These are phyloP conservation scores for Pentalonia nigronervosa DNA, from an alignment of 1,140 invertebrate species.

Conservation along the genomic window DNA sequence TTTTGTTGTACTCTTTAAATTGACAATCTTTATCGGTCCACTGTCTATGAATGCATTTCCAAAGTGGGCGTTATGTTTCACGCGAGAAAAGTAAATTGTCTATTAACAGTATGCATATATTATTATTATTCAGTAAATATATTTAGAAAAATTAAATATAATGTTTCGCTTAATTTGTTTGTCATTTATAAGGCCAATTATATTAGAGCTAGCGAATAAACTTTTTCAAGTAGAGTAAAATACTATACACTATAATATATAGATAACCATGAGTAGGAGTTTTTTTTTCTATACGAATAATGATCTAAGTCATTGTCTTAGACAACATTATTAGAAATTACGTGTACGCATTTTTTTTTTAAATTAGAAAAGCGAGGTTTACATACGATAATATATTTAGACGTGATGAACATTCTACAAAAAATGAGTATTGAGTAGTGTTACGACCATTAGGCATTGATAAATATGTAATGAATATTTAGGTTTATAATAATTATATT, in stretches of 20 bases:
- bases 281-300: too few species aligned
- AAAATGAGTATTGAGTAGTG: too few species aligned
- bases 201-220: not conserved
- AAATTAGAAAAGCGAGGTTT: not conserved
- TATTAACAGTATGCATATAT: not conserved
- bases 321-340: not conserved
- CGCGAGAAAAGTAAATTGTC: not conserved
- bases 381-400: not conserved
- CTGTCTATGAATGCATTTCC: not conserved
- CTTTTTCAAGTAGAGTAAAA: too few species aligned
- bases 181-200: not conserved
- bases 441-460: too few species aligned
- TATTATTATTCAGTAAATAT: not conserved
- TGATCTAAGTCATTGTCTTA: not conserved
- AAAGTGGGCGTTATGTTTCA: not conserved
- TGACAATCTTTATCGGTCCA: slow-evolving; percentile 19
- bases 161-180: not conserved
- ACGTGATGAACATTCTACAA: not conserved
- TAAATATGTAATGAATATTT: too few species aligned
- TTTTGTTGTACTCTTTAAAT: slow-evolving; percentile 25
- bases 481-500: too few species aligned
- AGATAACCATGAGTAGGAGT: too few species aligned
- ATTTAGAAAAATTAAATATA: not conserved
- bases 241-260: too few species aligned
- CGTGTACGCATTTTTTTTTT: not conserved